Evolutionary conservation across 2,797 vertebrate species (phyloP), one percentile per base, ranked within the genome.

Genomic region (Gallinago stenura): DNA sequence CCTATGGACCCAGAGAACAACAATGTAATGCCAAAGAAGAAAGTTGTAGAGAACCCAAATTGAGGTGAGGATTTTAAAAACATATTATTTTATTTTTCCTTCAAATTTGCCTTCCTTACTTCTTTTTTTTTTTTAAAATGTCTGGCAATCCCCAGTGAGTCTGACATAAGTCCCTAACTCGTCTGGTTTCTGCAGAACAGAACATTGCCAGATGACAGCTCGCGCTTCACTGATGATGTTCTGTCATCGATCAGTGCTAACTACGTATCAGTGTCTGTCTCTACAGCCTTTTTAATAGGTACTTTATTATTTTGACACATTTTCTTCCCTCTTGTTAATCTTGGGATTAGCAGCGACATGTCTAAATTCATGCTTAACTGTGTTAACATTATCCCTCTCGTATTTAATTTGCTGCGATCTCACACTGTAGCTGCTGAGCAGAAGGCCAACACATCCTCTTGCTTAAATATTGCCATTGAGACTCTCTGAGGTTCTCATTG

Each of bases 221-320:
- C 50, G 82, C 7, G 41, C 54, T 89, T 94, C 79, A 37, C 54
- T 89, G 87, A 35, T 8, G 7, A 80, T 21, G 62, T 94, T 89
- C 87, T 66, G 77, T 89, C 79, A 93, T 61, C 68, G 85, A 54
- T 61, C 4, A 7, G 46, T 77, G 60, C 82, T 91, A 93, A 91
- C 84, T 87, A 20, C 70, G 87, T 71, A 89, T 91, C 54, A 87
- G 54, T 85, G 85, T 87, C 94, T 95, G 66, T 62, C 82, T 93
- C 83, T 62, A 87, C 87, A 95, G 68, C 61, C 37, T 64, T 83
- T 96, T 87, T 83, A 93, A 72, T 85, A 94, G 64, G 33, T 65
- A 73, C 73, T 95, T 94, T 87, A 85, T 91, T 94, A 66, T 93
- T 94, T 89, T 90, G 83, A 92, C 83, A 96, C 61, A 78, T 90